Conservation (phyloP, 2,797 vertebrate genomes). For the Aeoliscus strigatus region DNA sequence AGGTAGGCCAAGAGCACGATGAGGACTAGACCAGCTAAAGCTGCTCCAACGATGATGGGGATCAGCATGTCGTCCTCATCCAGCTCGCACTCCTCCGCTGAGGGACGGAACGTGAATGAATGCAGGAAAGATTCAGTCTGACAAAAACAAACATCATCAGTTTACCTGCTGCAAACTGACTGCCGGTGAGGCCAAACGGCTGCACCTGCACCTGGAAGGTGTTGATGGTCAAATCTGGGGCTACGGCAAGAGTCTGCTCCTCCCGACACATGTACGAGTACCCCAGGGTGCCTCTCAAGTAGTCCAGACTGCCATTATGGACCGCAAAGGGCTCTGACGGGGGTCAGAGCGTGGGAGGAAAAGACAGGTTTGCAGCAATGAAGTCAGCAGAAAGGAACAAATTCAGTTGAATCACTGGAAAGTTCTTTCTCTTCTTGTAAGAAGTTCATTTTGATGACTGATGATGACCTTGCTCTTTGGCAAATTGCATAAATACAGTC, state of each 20-base stretch:
- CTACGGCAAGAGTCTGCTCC: slow-evolving; percentile 78
- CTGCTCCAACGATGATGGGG: slow-evolving; percentile 93
- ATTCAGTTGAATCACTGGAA: no score
- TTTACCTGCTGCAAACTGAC: slow-evolving; percentile 87
- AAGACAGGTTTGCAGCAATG: background rate
- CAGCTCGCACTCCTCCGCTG: slow-evolving; percentile 88
- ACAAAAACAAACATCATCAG: background rate
- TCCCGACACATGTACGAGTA: slow-evolving; percentile 87
- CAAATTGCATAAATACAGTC: no score
- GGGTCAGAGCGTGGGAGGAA: slow-evolving; percentile 4
- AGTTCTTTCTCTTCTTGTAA: no score
- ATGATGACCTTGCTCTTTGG: no score
- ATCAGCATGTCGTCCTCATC: slow-evolving; percentile 95
- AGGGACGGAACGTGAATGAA: background rate
- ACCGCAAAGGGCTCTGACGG: slow-evolving; percentile 38
- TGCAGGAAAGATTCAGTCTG: background rate
- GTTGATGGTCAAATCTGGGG: slow-evolving; percentile 72
- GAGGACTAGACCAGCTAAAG: slow-evolving; percentile 90
- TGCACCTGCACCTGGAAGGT: slow-evolving; percentile 86
- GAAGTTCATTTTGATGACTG: no score
- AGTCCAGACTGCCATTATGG: slow-evolving; percentile 76
- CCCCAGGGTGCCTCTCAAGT: slow-evolving; percentile 78
- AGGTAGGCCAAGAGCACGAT: slow-evolving; percentile 94
- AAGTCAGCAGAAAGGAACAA: no score
- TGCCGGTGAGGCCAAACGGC: slow-evolving; percentile 80